Evolutionary conservation across 2,888 invertebrate species (phyloP).

Genomic region (Nowickia ferox): DNA sequence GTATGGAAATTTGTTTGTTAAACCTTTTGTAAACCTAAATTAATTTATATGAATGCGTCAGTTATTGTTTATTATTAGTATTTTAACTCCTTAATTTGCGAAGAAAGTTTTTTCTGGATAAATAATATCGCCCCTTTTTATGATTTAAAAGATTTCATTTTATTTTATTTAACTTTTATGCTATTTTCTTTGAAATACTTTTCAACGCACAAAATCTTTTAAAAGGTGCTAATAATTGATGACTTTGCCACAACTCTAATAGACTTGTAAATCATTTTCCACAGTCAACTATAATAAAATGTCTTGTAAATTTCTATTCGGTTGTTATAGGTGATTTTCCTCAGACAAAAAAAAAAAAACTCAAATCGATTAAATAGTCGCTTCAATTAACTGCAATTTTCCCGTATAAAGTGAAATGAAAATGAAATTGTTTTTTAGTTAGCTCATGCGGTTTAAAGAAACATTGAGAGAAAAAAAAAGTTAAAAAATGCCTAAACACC

Average conservation of each 20-base stretch:
- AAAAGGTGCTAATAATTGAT: slow-evolving; percentile 60
- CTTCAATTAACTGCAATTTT: slow-evolving; percentile 73
- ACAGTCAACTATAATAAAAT: slow-evolving; percentile 54
- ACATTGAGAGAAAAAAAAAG: slow-evolving; percentile 6
- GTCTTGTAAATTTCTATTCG: slow-evolving; percentile 58
- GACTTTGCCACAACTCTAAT: slow-evolving; percentile 55
- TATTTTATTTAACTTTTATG: neutral
- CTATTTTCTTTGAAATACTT: slow-evolving; percentile 10
- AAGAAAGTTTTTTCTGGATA: neutral
- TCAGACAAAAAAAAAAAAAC: slow-evolving; percentile 33
- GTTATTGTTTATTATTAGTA: no score
- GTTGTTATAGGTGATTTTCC: slow-evolving; percentile 59
- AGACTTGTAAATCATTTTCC: slow-evolving; percentile 65
- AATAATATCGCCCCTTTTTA: neutral
- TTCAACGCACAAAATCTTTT: slow-evolving; percentile 26
- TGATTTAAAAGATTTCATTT: neutral
- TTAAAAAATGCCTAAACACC: slow-evolving; percentile 21
- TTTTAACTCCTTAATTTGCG: no score
- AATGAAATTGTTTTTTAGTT: slow-evolving; percentile 72
- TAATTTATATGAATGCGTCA: no score
- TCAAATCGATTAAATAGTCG: slow-evolving; percentile 69
- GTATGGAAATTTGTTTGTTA: no score
- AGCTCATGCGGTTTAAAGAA: slow-evolving; percentile 41
- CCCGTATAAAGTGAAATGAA: slow-evolving; percentile 75
- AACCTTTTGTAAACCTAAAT: no score